Evolutionary conservation across 2,797 vertebrate species (phyloP).

Genomic region (Karalla daura): DNA sequence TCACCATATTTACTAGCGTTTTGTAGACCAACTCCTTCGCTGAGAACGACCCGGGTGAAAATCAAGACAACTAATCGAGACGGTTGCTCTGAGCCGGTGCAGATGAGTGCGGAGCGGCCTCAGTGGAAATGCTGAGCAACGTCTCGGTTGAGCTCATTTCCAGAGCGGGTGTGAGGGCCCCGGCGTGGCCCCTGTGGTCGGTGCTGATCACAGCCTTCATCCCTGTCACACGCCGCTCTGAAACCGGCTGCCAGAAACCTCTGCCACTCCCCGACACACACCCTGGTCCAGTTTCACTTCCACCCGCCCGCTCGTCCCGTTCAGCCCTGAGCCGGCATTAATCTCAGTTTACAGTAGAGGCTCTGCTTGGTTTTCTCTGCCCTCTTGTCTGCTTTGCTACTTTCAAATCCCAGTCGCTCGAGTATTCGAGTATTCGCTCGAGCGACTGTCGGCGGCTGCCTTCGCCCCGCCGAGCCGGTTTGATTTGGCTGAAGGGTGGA

Average conservation of each 20-base stretch:
- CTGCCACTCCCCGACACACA: constrained; percentile 69
- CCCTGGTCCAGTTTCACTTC: constrained; percentile 62
- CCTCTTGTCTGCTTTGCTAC: neutral
- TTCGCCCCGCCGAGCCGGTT: constrained; percentile 3
- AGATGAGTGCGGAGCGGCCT: constrained; percentile 15
- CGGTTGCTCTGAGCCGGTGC: no score
- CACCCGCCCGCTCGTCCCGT: constrained; percentile 7
- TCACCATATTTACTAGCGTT: no score
- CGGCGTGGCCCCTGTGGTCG: constrained; percentile 66
- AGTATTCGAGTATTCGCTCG: neutral
- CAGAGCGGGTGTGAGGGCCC: constrained; percentile 29
- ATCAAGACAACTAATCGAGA: no score
- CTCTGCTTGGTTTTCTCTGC: neutral
- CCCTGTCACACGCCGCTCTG: constrained; percentile 47
- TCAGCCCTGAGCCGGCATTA: constrained; percentile 15
- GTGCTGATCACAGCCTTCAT: constrained; percentile 58
- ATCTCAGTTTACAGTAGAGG: neutral
- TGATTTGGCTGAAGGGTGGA: neutral
- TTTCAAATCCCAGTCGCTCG: neutral
- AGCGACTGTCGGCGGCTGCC: neutral
- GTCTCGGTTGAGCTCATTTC: constrained; percentile 64
- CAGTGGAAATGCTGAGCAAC: constrained; percentile 73
- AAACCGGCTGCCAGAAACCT: constrained; percentile 23
- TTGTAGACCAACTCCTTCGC: no score
- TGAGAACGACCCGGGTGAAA: no score